Evolutionary conservation across 2,888 invertebrate genomes (phyloP).

Genomic region (Caenorhabditis parvicauda): DNA sequence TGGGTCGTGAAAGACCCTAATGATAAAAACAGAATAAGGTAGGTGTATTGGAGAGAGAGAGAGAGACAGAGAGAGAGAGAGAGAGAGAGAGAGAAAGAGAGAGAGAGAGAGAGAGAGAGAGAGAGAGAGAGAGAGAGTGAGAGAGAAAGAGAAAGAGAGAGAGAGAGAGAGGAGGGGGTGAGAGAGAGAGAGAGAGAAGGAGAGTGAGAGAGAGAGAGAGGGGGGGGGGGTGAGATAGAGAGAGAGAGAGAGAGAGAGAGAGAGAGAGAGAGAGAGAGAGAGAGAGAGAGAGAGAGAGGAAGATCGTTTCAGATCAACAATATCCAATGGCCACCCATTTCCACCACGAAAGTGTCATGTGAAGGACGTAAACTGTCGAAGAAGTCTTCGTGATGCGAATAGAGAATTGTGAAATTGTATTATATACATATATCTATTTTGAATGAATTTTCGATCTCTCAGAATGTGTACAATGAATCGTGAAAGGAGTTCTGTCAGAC

Average conservation of each 20-base stretch:
- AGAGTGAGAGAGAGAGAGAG: too few relatives aligned
- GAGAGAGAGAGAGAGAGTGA: too few relatives aligned
- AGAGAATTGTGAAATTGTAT: slow-evolving; percentile 32
- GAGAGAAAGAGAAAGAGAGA: slow-evolving; percentile 12
- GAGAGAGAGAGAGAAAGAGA: neutral
- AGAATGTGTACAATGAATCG: too few relatives aligned
- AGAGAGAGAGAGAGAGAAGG: neutral
- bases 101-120: neutral
- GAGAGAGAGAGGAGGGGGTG: neutral
- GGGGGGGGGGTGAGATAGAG: slow-evolving; percentile 14
- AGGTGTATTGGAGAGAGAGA: too few relatives aligned
- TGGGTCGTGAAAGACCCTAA: slow-evolving; percentile 51
- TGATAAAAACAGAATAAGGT: slow-evolving; percentile 20
- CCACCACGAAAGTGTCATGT: slow-evolving; percentile 26
- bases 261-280: neutral
- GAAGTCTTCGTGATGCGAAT: slow-evolving; percentile 27
- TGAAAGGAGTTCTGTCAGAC: too few relatives aligned
- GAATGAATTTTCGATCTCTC: too few relatives aligned
- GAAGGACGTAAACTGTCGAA: slow-evolving; percentile 25
- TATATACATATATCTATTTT: too few relatives aligned
- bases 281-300: too few relatives aligned
- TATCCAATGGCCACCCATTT: slow-evolving; percentile 12
- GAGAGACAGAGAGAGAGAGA: slow-evolving; percentile 9
- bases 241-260: neutral
- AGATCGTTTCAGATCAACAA: too few relatives aligned